These are phyloP conservation scores for Trachops cirrhosus DNA, from an alignment of 2,797 vertebrate genomes.

Conservation along the genomic window DNA sequence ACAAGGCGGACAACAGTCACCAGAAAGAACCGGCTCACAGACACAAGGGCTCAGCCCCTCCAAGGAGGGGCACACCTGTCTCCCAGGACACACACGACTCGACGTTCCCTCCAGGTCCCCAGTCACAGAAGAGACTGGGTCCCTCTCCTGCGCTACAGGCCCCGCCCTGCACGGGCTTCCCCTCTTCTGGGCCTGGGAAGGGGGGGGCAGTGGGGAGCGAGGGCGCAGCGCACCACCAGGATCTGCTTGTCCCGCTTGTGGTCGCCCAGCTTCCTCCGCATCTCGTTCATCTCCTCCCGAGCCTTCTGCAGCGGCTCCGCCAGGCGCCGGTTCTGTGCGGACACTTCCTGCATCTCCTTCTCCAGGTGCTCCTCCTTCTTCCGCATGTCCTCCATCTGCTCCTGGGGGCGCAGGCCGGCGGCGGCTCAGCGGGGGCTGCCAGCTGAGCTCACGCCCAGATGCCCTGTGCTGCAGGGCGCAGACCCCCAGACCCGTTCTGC, in stretches of 20 bases:
- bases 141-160: background rate
- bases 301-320: conserved; percentile 82
- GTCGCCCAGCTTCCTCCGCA: conserved; percentile 82
- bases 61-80: background rate
- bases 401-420: conserved; percentile 70
- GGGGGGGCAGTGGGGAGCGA: background rate
- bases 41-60: background rate
- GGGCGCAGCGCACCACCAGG: background rate
- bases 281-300: conserved; percentile 80
- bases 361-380: conserved; percentile 81
- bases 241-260: conserved; percentile 85
- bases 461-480: background rate
- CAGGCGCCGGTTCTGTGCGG: conserved; percentile 84
- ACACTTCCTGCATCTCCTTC: conserved; percentile 82
- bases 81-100: background rate
- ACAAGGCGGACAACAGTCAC: background rate
- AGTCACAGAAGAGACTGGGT: background rate
- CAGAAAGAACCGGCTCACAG: background rate
- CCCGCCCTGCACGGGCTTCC: background rate
- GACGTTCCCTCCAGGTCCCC: too few relatives aligned
- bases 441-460: background rate
- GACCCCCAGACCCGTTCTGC: background rate
- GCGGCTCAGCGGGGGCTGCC: background rate
- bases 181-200: background rate
- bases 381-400: conserved; percentile 85